phyloP scores from a whole-genome alignment of 2,797 vertebrate genomes.

The Darevskia mixta region DNA sequence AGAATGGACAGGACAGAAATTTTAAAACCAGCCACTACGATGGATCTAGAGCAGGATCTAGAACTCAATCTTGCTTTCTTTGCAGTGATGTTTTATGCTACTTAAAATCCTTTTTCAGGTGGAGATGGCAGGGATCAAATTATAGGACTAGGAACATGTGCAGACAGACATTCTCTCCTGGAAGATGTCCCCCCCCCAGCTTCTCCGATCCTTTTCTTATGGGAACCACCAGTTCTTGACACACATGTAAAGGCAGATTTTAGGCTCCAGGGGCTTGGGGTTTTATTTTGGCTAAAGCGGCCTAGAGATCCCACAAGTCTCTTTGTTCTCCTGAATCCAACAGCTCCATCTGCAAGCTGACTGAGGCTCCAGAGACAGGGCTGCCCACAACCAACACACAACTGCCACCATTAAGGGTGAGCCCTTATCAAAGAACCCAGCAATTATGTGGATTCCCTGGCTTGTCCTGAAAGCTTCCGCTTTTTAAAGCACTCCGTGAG shows the following conservation, averaged over 20 bases:
- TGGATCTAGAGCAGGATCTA: too few species aligned
- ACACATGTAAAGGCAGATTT: not conserved
- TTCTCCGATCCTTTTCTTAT: not conserved
- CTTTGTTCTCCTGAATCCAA: not conserved
- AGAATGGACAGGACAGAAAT: too few species aligned
- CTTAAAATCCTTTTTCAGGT: too few species aligned
- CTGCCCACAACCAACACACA: not conserved
- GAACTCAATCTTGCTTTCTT: too few species aligned
- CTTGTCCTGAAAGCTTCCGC: not conserved
- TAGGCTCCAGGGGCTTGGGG: accelerated
- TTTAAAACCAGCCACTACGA: too few species aligned
- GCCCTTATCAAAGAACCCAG: constrained; percentile 1
- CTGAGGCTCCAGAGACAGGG: accelerated
- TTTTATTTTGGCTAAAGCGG: not conserved
- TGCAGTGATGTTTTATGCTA: too few species aligned
- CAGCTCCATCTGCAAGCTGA: not conserved
- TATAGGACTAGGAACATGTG: too few species aligned
- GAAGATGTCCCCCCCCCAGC: not conserved
- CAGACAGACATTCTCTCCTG: not conserved
- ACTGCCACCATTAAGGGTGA: accelerated
- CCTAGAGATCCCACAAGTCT: not conserved
- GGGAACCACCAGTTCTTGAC: not conserved
- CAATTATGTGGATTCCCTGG: not conserved
- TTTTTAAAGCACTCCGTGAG: not conserved
- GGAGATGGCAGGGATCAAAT: not conserved